phyloP scores from a whole-genome alignment of 2,888 invertebrate genomes.

The Dusona sp. region DNA sequence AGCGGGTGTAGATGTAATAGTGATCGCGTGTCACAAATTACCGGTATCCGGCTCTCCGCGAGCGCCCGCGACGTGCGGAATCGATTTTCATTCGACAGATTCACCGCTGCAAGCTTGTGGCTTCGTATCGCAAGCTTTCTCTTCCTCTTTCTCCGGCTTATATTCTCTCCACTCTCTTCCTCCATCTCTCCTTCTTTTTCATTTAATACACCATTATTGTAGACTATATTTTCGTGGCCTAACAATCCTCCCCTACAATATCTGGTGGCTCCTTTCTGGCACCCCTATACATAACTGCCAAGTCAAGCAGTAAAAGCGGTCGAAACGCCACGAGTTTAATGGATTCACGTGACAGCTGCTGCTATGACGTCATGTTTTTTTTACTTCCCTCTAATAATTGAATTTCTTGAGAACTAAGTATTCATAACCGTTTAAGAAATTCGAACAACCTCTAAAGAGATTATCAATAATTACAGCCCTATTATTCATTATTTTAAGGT shows the following conservation, averaged over 20 bases:
- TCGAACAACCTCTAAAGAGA: neutral
- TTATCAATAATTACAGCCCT: neutral
- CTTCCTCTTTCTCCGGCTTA: constrained; percentile 67
- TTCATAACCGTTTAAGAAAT: neutral
- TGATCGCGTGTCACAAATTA: constrained; percentile 83
- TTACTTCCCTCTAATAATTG: neutral
- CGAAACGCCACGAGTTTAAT: constrained; percentile 10
- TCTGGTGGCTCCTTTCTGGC: constrained; percentile 44
- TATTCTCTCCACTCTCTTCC: constrained; percentile 69
- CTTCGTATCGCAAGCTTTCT: constrained; percentile 74
- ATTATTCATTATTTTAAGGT: neutral
- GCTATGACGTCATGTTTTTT: neutral
- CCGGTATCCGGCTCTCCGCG: constrained; percentile 75
- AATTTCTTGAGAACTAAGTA: neutral
- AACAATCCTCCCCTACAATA: constrained; percentile 44
- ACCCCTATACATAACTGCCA: constrained; percentile 57
- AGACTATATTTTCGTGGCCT: constrained; percentile 68
- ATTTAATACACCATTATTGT: constrained; percentile 68
- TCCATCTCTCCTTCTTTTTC: constrained; percentile 38
- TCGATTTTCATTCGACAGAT: constrained; percentile 81
- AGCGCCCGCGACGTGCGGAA: constrained; percentile 73
- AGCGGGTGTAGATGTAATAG: constrained; percentile 73
- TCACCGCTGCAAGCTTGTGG: constrained; percentile 59
- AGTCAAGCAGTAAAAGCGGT: constrained; percentile 58
- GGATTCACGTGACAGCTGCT: neutral